A percentile compares a stretch with the other conserved stretches of the same genome.
Evolutionary conservation across 2,888 invertebrate species (phyloP).

Genomic region (Drosophila mimica): DNA sequence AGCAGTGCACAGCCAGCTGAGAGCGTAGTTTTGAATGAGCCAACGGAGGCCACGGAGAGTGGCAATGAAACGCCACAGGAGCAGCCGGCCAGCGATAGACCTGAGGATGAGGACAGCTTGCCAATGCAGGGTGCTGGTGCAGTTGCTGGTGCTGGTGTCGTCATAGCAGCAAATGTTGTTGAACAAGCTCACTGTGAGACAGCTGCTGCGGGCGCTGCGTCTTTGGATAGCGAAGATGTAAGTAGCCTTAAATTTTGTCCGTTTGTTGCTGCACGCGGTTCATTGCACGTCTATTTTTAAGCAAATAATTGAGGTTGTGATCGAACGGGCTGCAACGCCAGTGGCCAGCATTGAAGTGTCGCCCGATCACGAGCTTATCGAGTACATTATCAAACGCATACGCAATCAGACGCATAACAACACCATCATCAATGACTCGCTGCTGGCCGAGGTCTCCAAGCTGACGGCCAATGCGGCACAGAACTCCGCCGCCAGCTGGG

Average conservation of each 20-base stretch:
- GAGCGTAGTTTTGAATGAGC: constrained; percentile 18
- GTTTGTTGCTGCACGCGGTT: constrained; percentile 12
- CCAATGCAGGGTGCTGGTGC: constrained; percentile 28
- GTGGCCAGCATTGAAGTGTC: constrained; percentile 48
- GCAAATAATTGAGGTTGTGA: constrained; percentile 62
- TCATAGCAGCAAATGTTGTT: background rate
- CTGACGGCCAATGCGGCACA: constrained; percentile 82
- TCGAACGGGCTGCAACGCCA: constrained; percentile 29
- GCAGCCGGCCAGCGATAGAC: constrained; percentile 51
- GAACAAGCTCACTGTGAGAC: constrained; percentile 26
- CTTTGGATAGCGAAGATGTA: constrained; percentile 63
- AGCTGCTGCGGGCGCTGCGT: constrained; percentile 6
- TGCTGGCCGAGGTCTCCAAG: constrained; percentile 83
- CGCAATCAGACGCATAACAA: constrained; percentile 82
- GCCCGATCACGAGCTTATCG: constrained; percentile 82
- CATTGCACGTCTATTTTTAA: constrained; percentile 35
- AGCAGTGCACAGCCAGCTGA: constrained; percentile 26
- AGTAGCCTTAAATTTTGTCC: constrained; percentile 22
- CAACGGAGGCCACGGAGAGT: constrained; percentile 62
- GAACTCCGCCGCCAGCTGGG: constrained; percentile 70
- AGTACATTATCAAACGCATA: constrained; percentile 83
- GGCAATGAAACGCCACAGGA: constrained; percentile 58
- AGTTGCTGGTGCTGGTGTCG: constrained; percentile 7
- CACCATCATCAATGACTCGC: constrained; percentile 81
- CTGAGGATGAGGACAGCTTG: constrained; percentile 62